A percentile compares a stretch with the other conserved stretches of the same genome.
Evolutionary conservation across 2,797 vertebrate species (phyloP).

Genomic region (Yasuhikotakia modesta): DNA sequence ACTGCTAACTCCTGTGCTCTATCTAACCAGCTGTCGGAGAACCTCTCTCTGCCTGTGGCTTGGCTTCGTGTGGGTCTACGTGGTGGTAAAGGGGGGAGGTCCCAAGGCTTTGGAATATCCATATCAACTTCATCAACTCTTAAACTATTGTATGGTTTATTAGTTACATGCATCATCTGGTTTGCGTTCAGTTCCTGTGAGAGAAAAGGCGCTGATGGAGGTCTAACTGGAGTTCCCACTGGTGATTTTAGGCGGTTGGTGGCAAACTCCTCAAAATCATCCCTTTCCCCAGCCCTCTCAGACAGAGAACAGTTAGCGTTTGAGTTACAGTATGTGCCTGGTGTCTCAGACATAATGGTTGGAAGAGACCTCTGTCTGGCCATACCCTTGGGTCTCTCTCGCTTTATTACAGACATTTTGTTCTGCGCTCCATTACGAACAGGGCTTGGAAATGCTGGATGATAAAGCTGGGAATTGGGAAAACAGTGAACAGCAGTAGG

Average conservation of each 20-base stretch:
- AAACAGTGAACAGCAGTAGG: constrained; percentile 83
- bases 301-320: constrained; percentile 65
- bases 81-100: constrained; percentile 74
- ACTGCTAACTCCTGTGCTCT: constrained; percentile 78
- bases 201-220: constrained; percentile 46
- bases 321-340: constrained; percentile 46
- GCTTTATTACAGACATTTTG: constrained; percentile 65
- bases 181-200: constrained; percentile 37
- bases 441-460: constrained; percentile 49
- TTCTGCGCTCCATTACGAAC: constrained; percentile 42
- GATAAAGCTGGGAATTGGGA: constrained; percentile 69
- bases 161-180: constrained; percentile 30
- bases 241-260: constrained; percentile 83
- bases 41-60: constrained; percentile 66
- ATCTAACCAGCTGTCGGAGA: constrained; percentile 76
- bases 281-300: constrained; percentile 76
- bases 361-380: constrained; percentile 77
- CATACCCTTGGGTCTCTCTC: constrained; percentile 75
- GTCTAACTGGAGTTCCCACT: constrained; percentile 55
- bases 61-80: constrained; percentile 66
- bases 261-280: constrained; percentile 91
- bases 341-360: constrained; percentile 63
- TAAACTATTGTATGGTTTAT: constrained; percentile 55
- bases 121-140: constrained; percentile 49
- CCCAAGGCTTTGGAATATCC: constrained; percentile 37